phyloP scores from a whole-genome alignment of 1,140 invertebrate genomes.

The Thrips palmi region DNA sequence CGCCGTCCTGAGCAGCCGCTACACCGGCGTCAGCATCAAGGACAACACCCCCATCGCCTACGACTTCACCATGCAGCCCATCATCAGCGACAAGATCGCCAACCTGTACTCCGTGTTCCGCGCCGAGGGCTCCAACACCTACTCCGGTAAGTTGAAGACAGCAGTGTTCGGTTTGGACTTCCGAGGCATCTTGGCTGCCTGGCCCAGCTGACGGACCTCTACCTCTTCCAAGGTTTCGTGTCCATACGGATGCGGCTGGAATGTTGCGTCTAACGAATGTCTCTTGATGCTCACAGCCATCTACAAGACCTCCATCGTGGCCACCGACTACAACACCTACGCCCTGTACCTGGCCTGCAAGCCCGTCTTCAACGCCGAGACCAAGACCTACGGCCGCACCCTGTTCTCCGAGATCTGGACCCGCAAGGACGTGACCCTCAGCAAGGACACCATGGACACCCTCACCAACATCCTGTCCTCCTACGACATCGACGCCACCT shows the following conservation, averaged over 20 bases:
- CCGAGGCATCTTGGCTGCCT: too few relatives aligned
- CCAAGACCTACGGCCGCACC: slow-evolving; percentile 4
- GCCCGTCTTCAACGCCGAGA: slow-evolving; percentile 5
- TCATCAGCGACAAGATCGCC: not conserved
- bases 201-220: not conserved
- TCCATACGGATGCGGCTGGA: not conserved
- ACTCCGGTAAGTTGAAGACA: not conserved
- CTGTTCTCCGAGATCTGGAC: not conserved
- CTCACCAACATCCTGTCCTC: slow-evolving; percentile 4
- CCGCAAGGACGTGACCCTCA: not conserved
- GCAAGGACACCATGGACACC: slow-evolving; percentile 1
- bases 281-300: not conserved
- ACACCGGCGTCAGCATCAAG: not conserved
- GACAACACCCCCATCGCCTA: not conserved
- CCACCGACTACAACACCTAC: slow-evolving; percentile 11
- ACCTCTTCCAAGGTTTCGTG: not conserved
- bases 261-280: not conserved
- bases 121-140: not conserved
- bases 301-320: slow-evolving; percentile 1
- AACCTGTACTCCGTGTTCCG: not conserved
- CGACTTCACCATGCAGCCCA: not conserved
- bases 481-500: slow-evolving; percentile 5
- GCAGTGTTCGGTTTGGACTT: not conserved
- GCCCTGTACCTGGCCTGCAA: slow-evolving; percentile 10
- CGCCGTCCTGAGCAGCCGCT: too few relatives aligned